Evolutionary conservation across 2,888 invertebrate species (phyloP).

Genomic region (Esperia sulphurella): DNA sequence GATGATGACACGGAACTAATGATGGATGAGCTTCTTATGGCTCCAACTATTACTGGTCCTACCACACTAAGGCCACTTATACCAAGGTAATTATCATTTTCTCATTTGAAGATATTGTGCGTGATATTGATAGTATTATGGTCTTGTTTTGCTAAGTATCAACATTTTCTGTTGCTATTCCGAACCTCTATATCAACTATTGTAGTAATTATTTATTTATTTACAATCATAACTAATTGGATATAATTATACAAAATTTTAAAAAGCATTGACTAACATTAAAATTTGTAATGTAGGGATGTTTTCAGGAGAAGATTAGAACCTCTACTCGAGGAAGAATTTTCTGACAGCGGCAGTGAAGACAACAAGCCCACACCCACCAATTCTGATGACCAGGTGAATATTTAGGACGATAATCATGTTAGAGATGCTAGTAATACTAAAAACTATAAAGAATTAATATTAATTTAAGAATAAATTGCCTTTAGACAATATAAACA

Average conservation of each 20-base stretch:
- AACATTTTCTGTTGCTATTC: background rate
- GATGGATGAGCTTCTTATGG: slow-evolving; percentile 90
- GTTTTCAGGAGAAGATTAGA: slow-evolving; percentile 86
- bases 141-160: no score
- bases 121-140: background rate
- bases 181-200: background rate
- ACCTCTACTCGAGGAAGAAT: slow-evolving; percentile 90
- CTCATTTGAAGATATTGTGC: slow-evolving; percentile 15
- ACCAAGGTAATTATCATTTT: slow-evolving; percentile 74
- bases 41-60: slow-evolving; percentile 87
- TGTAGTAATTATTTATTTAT: background rate
- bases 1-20: slow-evolving; percentile 89
- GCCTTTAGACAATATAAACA: background rate
- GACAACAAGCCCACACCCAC: slow-evolving; percentile 71
- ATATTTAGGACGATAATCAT: slow-evolving; percentile 34
- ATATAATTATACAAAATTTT: slow-evolving; percentile 14
- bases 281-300: slow-evolving; percentile 54
- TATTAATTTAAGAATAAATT: background rate
- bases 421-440: background rate
- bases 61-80: slow-evolving; percentile 83
- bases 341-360: slow-evolving; percentile 81
- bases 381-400: slow-evolving; percentile 76
- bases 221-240: background rate
- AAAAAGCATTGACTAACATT: slow-evolving; percentile 27
- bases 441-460: background rate